Base-by-base conservation (phyloP, 2,888 invertebrate species). In the Mythimna vitellina region DNA sequence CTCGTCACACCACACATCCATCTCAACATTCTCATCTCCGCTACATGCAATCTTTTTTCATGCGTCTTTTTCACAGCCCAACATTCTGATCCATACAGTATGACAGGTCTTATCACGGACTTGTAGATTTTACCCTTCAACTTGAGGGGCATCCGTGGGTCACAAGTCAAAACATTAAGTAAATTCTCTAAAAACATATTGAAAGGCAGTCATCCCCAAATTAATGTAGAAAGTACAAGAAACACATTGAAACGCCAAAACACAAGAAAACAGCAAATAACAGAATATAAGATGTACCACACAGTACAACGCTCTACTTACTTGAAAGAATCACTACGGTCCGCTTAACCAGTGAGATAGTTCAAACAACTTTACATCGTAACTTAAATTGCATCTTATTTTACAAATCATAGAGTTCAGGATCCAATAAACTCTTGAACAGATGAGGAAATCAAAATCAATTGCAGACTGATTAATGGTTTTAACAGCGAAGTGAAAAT, bases 301-400 rank as follows among this genome's bases (percentile, higher is more conserved):
- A 78, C 69, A 67, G 65, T 81, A 83, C 64, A 85, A 83, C 87
- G 88, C 88, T 89, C 88, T 89, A 87, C 80, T 88, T 82, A 80
- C 68, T 74, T 67, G 66, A 58, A 85, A 88, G 88, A 87, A 88
- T 88, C 87, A 86, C 65, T 75, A 89, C 86, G 89, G 87, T 84
- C 76, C 79, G 88, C 60, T 86, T 70, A 72, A 70, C 83, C 65
- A 58, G 54, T 49, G 69, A 78, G 79, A 74, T 70, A 54, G 63
- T 65, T 42, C 72, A 76, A 69, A 69, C 76, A 69, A 46, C 32
- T 42, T 54, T 51, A 61, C 56, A 61, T 32, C 54, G 49, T 42
- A 54, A 78, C 69, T 70, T 67, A 76, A 83, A 78, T 73, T 54
- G 57, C 53, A 64, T 69, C 69, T 68, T 83, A 81, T 42, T 42